These are phyloP conservation scores for Sinocyclocheilus maitianheensis DNA, from an alignment of 2,113 vertebrate species.

Conservation along the genomic window DNA sequence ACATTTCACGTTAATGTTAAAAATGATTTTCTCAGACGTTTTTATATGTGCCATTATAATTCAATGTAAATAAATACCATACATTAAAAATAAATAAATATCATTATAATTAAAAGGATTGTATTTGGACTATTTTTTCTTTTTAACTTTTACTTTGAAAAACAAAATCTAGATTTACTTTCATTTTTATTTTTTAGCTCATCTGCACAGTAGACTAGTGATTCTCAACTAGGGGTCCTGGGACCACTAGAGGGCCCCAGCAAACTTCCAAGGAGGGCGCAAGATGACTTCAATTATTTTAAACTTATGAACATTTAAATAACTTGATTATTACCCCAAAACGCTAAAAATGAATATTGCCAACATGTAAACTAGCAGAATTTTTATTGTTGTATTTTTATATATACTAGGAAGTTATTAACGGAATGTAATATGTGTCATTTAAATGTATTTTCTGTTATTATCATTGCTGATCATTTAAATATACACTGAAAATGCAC, in stretches of 20 bases:
- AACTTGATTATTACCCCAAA: neutral
- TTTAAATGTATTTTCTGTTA: neutral
- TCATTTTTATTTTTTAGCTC: neutral
- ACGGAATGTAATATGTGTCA: neutral
- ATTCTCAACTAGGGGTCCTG: neutral
- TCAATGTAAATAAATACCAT: too few relatives aligned
- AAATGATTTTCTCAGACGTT: neutral
- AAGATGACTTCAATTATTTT: neutral
- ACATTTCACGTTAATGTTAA: neutral
- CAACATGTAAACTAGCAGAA: neutral
- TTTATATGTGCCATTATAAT: neutral
- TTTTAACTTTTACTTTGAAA: neutral
- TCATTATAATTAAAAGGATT: neutral
- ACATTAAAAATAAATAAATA: too few relatives aligned
- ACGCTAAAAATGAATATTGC: neutral
- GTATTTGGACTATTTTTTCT: neutral
- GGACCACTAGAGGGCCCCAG: slow-evolving; percentile 10
- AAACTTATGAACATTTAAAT: neutral
- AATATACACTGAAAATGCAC: neutral
- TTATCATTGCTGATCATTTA: neutral
- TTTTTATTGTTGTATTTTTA: neutral
- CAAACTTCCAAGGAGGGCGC: neutral
- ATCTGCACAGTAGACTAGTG: neutral
- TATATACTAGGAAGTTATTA: neutral
- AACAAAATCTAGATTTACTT: neutral